These are phyloP conservation scores for Daubentonia madagascariensis DNA, from an alignment of 2,113 vertebrate species.

Conservation along the genomic window DNA sequence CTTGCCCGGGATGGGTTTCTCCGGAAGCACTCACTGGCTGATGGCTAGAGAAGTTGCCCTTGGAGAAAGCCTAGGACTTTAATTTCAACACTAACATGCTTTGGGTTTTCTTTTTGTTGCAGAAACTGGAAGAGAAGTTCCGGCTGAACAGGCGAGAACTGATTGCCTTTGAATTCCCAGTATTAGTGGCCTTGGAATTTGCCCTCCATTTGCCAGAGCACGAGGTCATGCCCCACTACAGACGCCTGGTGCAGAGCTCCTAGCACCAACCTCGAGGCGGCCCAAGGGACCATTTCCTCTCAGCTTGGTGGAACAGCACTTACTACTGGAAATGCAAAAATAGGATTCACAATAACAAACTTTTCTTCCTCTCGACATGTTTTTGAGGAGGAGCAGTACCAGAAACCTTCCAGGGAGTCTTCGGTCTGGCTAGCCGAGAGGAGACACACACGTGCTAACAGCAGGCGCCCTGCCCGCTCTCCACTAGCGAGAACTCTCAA, in stretches of 20 bases:
- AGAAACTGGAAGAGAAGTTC: constrained; percentile 99
- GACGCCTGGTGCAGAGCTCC: constrained; percentile 95
- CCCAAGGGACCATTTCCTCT: constrained; percentile 66
- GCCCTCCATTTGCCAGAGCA: constrained; percentile 97
- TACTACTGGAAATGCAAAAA: constrained; percentile 78
- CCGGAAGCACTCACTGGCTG: not conserved
- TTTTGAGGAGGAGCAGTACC: not conserved
- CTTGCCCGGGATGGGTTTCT: not conserved
- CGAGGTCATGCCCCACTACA: constrained; percentile 98
- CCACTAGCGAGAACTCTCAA: not conserved
- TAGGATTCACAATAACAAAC: constrained; percentile 2
- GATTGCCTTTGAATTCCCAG: constrained; percentile 98
- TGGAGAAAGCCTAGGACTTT: not conserved
- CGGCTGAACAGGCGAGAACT: constrained; percentile 96
- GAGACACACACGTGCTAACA: not conserved
- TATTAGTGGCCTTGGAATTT: constrained; percentile 98
- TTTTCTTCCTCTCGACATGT: not conserved
- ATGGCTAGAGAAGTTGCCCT: not conserved
- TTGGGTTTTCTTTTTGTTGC: constrained; percentile 30
- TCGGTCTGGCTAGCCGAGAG: constrained; percentile 51
- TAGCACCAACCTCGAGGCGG: constrained; percentile 88
- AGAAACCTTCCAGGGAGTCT: not conserved
- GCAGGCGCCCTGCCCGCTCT: not conserved
- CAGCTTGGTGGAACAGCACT: constrained; percentile 28
- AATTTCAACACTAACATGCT: not conserved